These are phyloP conservation scores for Scaptomyza tumidula DNA, from an alignment of 2,888 invertebrate species.

Conservation along the genomic window DNA sequence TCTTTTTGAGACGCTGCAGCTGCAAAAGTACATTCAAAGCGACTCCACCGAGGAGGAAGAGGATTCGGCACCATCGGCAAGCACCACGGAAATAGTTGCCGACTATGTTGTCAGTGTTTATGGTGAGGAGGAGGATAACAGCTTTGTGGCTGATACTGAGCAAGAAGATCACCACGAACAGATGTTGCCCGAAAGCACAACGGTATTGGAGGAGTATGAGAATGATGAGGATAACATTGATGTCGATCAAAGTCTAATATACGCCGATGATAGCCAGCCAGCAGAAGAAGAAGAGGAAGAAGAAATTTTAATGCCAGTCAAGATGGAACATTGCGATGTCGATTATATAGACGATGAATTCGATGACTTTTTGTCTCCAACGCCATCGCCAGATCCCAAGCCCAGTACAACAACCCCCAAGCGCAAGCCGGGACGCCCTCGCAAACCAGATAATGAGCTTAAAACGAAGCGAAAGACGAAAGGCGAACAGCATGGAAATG, in stretches of 20 bases:
- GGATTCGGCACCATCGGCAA: not conserved
- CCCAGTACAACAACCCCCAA: slow-evolving; percentile 13
- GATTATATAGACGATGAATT: slow-evolving; percentile 28
- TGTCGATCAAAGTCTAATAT: slow-evolving; percentile 25
- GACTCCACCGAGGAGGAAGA: slow-evolving; percentile 16
- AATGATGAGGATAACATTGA: slow-evolving; percentile 25
- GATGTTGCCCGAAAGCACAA: slow-evolving; percentile 21
- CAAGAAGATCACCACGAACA: slow-evolving; percentile 6
- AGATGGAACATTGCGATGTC: slow-evolving; percentile 18
- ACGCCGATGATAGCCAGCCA: slow-evolving; percentile 23
- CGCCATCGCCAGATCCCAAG: slow-evolving; percentile 48
- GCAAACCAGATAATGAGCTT: slow-evolving; percentile 67
- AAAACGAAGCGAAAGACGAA: slow-evolving; percentile 50
- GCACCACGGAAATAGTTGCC: slow-evolving; percentile 11
- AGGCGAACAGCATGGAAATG: not conserved
- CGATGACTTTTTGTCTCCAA: slow-evolving; percentile 53
- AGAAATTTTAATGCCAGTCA: not conserved
- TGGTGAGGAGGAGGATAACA: slow-evolving; percentile 25
- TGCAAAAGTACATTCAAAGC: slow-evolving; percentile 4
- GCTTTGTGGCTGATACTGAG: slow-evolving; percentile 24
- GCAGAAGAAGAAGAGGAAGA: slow-evolving; percentile 1
- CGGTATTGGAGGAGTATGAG: slow-evolving; percentile 37
- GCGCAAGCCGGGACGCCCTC: slow-evolving; percentile 58
- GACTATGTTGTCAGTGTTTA: slow-evolving; percentile 35
- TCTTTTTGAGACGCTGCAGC: slow-evolving; percentile 53